These are phyloP conservation scores for Neosilurus mollespiculum DNA, from an alignment of 2,797 vertebrate genomes.

Conservation along the genomic window DNA sequence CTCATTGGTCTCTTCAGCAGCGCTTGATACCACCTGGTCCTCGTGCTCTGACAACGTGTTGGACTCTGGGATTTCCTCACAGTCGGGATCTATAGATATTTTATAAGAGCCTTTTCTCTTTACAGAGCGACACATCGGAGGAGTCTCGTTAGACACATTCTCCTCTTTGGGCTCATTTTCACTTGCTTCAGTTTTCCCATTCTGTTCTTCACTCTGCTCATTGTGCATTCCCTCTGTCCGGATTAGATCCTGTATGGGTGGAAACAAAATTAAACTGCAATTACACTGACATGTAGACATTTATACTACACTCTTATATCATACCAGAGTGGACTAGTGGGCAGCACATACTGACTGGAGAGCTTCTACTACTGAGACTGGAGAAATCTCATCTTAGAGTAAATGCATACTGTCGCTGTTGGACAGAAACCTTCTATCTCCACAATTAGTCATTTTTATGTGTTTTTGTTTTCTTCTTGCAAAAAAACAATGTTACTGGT, in stretches of 20 bases:
- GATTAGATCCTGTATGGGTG: slow-evolving; percentile 28
- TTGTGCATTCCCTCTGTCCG: neutral
- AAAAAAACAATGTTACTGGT: too few relatives aligned
- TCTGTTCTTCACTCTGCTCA: slow-evolving; percentile 3
- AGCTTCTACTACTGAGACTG: neutral
- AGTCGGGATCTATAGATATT: slow-evolving; percentile 54
- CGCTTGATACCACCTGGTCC: slow-evolving; percentile 26
- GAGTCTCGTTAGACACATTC: neutral
- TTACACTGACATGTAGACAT: neutral
- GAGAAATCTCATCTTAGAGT: neutral
- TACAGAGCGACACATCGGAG: slow-evolving; percentile 19
- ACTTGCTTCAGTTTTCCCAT: neutral
- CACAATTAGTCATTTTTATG: too few relatives aligned
- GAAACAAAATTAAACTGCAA: neutral
- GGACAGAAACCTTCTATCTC: too few relatives aligned
- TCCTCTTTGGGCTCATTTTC: neutral
- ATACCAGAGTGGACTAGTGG: neutral
- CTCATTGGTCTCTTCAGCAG: neutral
- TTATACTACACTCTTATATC: neutral
- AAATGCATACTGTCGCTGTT: neutral
- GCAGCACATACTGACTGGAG: neutral
- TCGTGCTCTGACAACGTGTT: slow-evolving; percentile 18
- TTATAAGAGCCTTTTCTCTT: slow-evolving; percentile 51
- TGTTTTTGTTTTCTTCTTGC: too few relatives aligned
- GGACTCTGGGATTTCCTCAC: slow-evolving; percentile 45